Base-by-base conservation (phyloP, 2,888 invertebrate species). In the Deilephila porcellus region DNA sequence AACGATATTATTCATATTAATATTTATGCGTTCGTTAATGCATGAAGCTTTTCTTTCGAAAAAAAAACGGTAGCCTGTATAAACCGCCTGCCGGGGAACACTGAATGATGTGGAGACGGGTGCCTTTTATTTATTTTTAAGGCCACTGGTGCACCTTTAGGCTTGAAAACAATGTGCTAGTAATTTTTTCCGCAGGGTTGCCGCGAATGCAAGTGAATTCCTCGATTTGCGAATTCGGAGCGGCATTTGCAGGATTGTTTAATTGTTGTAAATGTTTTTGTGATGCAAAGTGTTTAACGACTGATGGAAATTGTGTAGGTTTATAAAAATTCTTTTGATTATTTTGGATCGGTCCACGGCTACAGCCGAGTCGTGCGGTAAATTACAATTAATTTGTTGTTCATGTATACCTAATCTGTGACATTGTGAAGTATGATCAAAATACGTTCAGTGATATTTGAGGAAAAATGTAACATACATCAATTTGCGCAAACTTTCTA, bases 21-120 rank as follows among this genome's bases (percentile, higher is more conserved):
- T 92, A 91, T 92, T 91, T 84, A 93, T 92, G 87, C 75, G 85
- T 75, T 78, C 88, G 82, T 78, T 92, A 77, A 84, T 82, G 93
- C 91, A 93, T 94, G 85, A 90, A 85, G 86, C 90, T 81, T 84
- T 89, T 88, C 92, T 83, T 81, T 81, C 79, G 85, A 86, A 91
- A 92, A 92, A n/a, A 91, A 88, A 85, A 91, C 92, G 79, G 93
- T 93, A 92, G 94, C 93, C 78, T 74, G 82, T 84, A 86, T 84
- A 86, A 87, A 87, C 89, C 88, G 91, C 90, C 88, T 89, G 87
- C 89, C 88, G 82, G 76, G 75, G 88, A 86, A 91, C 90, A 91
- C 80, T 85, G 90, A 90, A 82, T 88, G 90, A 89, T 86, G 87
- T 88, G 83, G 91, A 92, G 90, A 76, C 74, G 86, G 74, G 76